A percentile compares a stretch with the other conserved stretches of the same genome.
phyloP scores from a whole-genome alignment of 92 coral and sea anemone genomes.

The Parazoanthus atlanticus region DNA sequence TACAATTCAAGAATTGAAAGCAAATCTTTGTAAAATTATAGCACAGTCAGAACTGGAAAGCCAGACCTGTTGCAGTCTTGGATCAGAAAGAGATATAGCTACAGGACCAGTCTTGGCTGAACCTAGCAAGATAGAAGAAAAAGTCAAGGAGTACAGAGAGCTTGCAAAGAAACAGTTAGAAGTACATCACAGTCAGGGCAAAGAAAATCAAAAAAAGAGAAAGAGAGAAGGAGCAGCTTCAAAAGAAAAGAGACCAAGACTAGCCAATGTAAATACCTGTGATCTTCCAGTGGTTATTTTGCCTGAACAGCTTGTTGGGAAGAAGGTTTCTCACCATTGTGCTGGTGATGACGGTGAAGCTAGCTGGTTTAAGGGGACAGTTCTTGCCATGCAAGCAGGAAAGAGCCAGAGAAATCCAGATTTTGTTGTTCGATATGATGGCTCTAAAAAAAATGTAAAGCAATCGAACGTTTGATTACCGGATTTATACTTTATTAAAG shows the following conservation, averaged over 20 bases:
- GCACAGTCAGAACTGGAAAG: constrained; percentile 46
- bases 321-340: constrained; percentile 47
- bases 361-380: constrained; percentile 47
- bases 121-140: constrained; percentile 23
- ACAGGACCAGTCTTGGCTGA: constrained; percentile 46
- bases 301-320: constrained; percentile 39
- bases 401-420: constrained; percentile 47
- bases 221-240: constrained; percentile 3
- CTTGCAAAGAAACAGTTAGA: constrained; percentile 22
- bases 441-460: constrained; percentile 48
- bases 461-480: too few species aligned
- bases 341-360: constrained; percentile 41
- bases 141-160: constrained; percentile 20
- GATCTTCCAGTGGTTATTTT: constrained; percentile 35
- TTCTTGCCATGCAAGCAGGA: constrained; percentile 45
- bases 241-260: constrained; percentile 32
- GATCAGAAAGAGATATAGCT: not conserved
- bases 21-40: constrained; percentile 4
- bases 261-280: not conserved
- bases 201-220: constrained; percentile 14
- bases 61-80: constrained; percentile 9
- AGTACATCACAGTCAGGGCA: not conserved
- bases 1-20: not conserved
- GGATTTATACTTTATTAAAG: too few species aligned
- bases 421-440: constrained; percentile 49